Evolutionary conservation across 1,140 invertebrate species (phyloP), one percentile per base, ranked within the genome.

Genomic region (Thaumatotibia leucotreta): DNA sequence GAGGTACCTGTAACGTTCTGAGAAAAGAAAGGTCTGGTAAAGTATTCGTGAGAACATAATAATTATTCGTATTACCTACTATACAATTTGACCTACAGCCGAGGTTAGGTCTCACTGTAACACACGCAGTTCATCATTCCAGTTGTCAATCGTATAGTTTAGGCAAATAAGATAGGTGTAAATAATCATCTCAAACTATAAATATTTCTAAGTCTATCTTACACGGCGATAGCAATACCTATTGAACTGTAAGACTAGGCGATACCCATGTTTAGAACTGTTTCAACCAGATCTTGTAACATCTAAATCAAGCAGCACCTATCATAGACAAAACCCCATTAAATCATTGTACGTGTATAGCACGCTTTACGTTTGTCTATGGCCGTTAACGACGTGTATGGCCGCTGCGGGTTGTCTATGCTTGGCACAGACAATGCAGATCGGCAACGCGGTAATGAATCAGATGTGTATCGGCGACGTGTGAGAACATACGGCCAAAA

Each of bases 401-500:
- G 61, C 52, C 35, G 62, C 66, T 61, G 65, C 66, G 63, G 65
- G 67, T 70, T 76, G 70, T 67, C 61, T 65, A 64, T 63, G 65
- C 20, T 39, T 24, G 45, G 24, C 72, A 82, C 74, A 82, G 77
- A 81, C 70, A 78, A 79, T 81, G 75, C 79, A 80, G 82, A 84
- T 76, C 79, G 77, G 73, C 68, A 68, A 77, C 74, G 75, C 75
- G 75, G 87, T 86, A 88, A 89, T 89, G 87, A 89, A 89, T 89
- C 87, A 89, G 87, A 89, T 89, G 83, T 86, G 87, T 89, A 89
- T 89, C 87, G 80, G 17, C 66, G 85, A 88, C 86, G 87, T 88
- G 87, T 89, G 87, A 85, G 86, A 88, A 88, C 87, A 88, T 83
- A 89, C 87, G 86, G 84, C 84, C 87, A 72, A 86, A 89, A 86